Base-by-base conservation (phyloP, 1,140 invertebrate genomes). In the Colletes latitarsis region DNA sequence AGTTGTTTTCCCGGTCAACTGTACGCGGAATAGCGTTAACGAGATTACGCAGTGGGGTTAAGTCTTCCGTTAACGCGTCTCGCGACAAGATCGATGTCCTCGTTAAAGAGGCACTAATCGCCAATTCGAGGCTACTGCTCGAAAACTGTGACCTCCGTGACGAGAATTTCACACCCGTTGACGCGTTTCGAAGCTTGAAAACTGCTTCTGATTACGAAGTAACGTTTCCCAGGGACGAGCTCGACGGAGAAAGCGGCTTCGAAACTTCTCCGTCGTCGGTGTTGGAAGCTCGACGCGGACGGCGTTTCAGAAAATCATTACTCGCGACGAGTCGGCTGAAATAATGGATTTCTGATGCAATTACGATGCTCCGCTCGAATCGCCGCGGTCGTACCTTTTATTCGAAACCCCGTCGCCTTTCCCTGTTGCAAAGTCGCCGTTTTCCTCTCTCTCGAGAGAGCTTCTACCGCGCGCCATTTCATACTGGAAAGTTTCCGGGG, bases 331-430 rank as follows among this genome's bases (percentile, higher is more conserved):
- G 55, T 53, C 19, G 73, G 17, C 14, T 3, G 39, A 66, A 75
- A 75, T 75, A 75, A 75, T 75, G 73, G 60, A 75, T 75, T 75
- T 55, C 73, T 67, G 62, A 75, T 75, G 62, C 63, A 75, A 75
- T 75, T 75, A 67, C 10, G 1, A 0, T 12, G 14, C 19, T 1
- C 3, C 30, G 67, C 49, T 6, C 6, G 21, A 4, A 17, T 14
- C n/a, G 6, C 30, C 2, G 30, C 30, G 30, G 30, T 14, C 21
- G 57, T 0, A 17, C 10, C 46, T 58, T 21, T 21, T n/a, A 53
- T 19, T 39, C 41, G 55, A 46, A 2, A 6, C 21, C 12, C 55
- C 17, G 12, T 39, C n/a, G 49, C 30, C 49, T 6, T 10, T 10
- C n/a, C 39, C 19, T 55, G 41, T 43, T 46, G 49, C 49, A 4